Base-by-base conservation (phyloP, 1,140 invertebrate genomes). In the Cyphomyrmex costatus region DNA sequence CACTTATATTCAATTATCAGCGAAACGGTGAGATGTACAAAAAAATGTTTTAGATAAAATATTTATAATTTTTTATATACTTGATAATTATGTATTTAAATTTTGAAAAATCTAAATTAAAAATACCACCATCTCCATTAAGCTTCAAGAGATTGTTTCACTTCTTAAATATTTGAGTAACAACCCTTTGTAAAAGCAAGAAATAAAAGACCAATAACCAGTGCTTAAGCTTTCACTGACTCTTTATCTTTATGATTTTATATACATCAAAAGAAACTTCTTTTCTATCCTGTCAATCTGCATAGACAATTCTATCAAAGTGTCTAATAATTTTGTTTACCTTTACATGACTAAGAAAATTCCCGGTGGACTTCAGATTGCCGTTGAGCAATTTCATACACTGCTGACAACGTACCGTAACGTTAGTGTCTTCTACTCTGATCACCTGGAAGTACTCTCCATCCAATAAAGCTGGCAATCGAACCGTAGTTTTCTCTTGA, bases 331-430 rank as follows among this genome's bases (percentile, higher is more conserved):
- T 42, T n/a, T 42, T 42, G 14, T 63, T 78, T 90, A 95, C 95
- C 91, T 95, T 95, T n/a, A 95, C 93, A 79, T 95, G 95, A 90
- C 94, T 95, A 12, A 95, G 90, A 85, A 95, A 95, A 89, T 95
- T 95, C 24, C 95, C 95, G 16, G 94, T 95, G 0, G 95, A 95
- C 70, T 95, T 95, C 1, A 95, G 92, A 89, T 95, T 95, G 36
- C 95, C 95, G 84, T 95, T 95, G 1, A 95, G 90, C 10, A 94
- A 80, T 89, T 95, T 95, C 19, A 94, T 92, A 70, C 95, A 95
- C 33, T 95, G 94, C 30, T 93, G 86, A 89, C 95, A 95, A 49
- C 90, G 86, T 12, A 95, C 95, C 1, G 94, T 95, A 8, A 95
- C 94, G 85, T 95, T 95, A 2, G 92, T 93, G 65, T 95, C 94